These are phyloP conservation scores for Leucopternis melanops DNA, from an alignment of 2,113 vertebrate species.

Conservation along the genomic window DNA sequence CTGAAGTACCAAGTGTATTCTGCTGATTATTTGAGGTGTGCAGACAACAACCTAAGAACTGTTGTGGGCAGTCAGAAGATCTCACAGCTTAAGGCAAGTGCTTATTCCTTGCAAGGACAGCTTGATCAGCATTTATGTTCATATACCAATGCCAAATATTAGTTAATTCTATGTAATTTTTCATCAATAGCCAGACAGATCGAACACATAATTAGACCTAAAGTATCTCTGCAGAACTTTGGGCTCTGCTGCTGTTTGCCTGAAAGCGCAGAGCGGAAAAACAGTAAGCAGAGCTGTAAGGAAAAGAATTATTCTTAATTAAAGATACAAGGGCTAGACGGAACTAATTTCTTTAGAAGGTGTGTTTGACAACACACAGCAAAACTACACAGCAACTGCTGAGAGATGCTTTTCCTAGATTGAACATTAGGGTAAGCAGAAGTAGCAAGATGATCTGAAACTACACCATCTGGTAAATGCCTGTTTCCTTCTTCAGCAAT, in stretches of 20 bases:
- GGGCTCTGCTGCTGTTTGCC: not conserved
- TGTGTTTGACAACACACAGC: conserved; percentile 16
- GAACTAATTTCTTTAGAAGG: not conserved
- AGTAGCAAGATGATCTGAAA: conserved; percentile 18
- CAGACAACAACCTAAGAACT: not conserved
- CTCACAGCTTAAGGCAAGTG: not conserved
- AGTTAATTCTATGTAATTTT: not conserved
- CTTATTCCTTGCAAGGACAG: not conserved
- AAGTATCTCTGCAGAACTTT: not conserved
- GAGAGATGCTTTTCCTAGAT: not conserved
- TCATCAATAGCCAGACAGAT: not conserved
- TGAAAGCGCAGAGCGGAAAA: not conserved
- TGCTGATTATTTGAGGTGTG: not conserved
- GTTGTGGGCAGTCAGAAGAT: not conserved
- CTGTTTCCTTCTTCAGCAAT: not conserved
- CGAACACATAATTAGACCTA: not conserved
- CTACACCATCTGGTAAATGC: conserved; percentile 25
- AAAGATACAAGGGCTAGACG: not conserved
- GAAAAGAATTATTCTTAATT: not conserved
- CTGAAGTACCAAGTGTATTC: not conserved
- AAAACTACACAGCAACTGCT: not conserved
- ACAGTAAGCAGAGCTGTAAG: not conserved
- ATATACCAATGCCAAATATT: not conserved
- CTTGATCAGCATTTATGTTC: not conserved
- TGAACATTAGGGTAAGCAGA: conserved; percentile 14